Conservation (phyloP, 1,140 invertebrate genomes). For the Ostrea denselamellosa region DNA sequence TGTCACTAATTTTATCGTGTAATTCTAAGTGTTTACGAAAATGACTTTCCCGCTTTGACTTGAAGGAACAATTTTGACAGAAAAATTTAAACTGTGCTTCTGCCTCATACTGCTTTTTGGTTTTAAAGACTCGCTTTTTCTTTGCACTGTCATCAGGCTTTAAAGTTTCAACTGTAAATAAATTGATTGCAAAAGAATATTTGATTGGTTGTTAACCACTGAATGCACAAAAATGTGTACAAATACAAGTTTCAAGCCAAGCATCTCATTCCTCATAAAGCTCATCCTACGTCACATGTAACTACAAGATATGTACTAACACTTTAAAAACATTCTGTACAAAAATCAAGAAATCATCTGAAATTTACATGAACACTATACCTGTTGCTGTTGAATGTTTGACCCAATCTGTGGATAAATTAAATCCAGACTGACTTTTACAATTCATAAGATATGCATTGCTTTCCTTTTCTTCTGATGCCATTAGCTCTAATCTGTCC, state of each 20-base stretch:
- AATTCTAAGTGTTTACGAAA: conserved; percentile 73
- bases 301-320: not conserved
- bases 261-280: not conserved
- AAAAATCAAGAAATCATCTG: not conserved
- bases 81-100: conserved; percentile 75
- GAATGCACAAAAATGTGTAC: too few species aligned
- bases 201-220: not conserved
- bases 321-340: not conserved
- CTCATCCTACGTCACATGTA: not conserved
- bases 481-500: not conserved
- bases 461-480: not conserved
- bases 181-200: too few species aligned
- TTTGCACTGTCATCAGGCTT: not conserved
- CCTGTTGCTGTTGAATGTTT: not conserved
- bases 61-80: conserved; percentile 78
- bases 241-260: not conserved
- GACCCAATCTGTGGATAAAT: not conserved
- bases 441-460: not conserved
- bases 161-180: not conserved
- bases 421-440: not conserved
- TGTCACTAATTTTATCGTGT: conserved; percentile 71
- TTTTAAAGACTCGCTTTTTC: not conserved
- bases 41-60: conserved; percentile 77
- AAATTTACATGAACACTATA: not conserved
- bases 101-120: conserved; percentile 69